A percentile compares a stretch with the other conserved stretches of the same genome.
Evolutionary conservation across 2,113 vertebrate species (phyloP).

Genomic region (Dasyprocta punctata): DNA sequence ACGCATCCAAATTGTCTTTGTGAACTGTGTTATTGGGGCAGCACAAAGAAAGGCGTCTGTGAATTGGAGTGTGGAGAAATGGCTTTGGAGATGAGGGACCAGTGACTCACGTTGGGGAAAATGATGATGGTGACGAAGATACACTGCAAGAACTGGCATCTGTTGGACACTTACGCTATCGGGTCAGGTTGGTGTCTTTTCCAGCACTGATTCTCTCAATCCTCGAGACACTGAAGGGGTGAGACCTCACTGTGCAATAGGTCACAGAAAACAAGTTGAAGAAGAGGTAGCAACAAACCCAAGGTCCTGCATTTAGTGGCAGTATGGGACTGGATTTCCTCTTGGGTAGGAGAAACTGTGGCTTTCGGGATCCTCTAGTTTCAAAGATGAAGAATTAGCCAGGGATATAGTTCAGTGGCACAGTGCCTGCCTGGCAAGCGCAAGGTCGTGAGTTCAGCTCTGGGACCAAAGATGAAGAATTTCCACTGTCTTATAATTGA

Average conservation of each 20-base stretch:
- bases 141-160: neutral
- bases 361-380: neutral
- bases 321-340: neutral
- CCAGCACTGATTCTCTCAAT: accelerated
- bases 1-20: neutral
- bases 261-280: neutral
- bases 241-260: accelerated
- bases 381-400: neutral
- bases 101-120: neutral
- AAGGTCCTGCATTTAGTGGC: accelerated
- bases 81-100: neutral
- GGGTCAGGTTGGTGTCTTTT: neutral
- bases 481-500: neutral
- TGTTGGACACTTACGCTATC: accelerated
- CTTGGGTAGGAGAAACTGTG: accelerated
- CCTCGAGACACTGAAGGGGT: accelerated
- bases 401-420: too few relatives aligned
- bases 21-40: accelerated
- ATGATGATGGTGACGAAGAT: accelerated
- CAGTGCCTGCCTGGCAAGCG: too few relatives aligned
- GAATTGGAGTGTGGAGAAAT: neutral
- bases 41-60: neutral
- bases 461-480: neutral
- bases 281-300: accelerated
- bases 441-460: too few relatives aligned